These are phyloP conservation scores for Gavialis gangeticus DNA, from an alignment of 2,113 vertebrate genomes.

Conservation along the genomic window DNA sequence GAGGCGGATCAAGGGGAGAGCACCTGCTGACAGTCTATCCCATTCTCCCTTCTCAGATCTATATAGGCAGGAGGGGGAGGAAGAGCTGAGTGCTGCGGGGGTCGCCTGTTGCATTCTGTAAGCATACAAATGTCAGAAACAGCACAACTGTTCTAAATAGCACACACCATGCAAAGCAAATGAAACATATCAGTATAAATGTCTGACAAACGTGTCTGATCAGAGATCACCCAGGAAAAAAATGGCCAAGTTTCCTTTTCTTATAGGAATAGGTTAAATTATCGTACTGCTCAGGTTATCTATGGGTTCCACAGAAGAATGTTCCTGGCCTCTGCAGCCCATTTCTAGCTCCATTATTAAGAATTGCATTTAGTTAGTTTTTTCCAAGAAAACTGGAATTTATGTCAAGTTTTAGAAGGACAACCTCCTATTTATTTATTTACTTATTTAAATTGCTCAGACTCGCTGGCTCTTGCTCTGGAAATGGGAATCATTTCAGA, in stretches of 20 bases:
- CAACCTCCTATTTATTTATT: conserved; percentile 1
- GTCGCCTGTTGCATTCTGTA: neutral
- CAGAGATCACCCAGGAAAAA: neutral
- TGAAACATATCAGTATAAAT: neutral
- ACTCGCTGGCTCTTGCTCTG: neutral
- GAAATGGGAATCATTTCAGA: conserved; percentile 47
- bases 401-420: conserved; percentile 33
- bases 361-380: neutral
- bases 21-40: no score
- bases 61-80: no score
- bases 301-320: neutral
- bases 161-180: neutral
- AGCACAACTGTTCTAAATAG: neutral
- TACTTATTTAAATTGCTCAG: neutral
- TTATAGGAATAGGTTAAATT: neutral
- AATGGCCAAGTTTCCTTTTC: neutral
- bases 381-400: conserved; percentile 2
- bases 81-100: no score
- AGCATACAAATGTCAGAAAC: no score
- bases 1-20: no score
- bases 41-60: no score
- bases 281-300: neutral
- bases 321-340: neutral
- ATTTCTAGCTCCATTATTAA: conserved; percentile 2
- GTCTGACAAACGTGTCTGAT: neutral